Conservation (phyloP, 2,113 vertebrate species). For the Sylvietta virens region DNA sequence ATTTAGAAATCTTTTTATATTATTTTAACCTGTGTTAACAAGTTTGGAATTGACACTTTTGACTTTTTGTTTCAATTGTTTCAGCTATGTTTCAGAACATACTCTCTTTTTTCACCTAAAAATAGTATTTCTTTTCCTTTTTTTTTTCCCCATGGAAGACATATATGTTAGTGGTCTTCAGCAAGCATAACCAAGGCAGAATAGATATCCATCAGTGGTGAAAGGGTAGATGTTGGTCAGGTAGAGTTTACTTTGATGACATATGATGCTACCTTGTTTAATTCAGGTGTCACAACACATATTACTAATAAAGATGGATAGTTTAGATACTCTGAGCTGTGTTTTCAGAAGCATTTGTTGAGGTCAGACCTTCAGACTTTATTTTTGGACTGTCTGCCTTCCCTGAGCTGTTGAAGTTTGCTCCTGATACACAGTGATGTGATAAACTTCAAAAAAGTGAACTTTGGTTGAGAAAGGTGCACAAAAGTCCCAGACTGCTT, state of each 20-base stretch:
- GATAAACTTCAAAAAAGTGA: neutral
- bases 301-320: neutral
- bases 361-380: neutral
- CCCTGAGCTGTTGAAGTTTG: neutral
- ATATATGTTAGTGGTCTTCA: neutral
- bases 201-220: neutral
- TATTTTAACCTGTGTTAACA: neutral
- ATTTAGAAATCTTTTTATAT: neutral
- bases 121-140: neutral
- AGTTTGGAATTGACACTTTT: neutral
- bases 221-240: neutral
- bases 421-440: accelerated
- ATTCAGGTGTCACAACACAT: neutral
- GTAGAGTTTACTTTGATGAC: neutral
- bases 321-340: neutral
- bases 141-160: neutral
- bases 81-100: neutral
- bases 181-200: neutral
- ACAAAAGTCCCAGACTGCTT: neutral
- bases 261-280: neutral
- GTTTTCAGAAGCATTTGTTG: neutral
- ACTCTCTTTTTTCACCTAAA: neutral
- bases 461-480: neutral
- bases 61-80: neutral
- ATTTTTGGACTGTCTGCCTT: neutral